Evolutionary conservation across 2,888 invertebrate species (phyloP).

Genomic region (Coecobrya sp.): DNA sequence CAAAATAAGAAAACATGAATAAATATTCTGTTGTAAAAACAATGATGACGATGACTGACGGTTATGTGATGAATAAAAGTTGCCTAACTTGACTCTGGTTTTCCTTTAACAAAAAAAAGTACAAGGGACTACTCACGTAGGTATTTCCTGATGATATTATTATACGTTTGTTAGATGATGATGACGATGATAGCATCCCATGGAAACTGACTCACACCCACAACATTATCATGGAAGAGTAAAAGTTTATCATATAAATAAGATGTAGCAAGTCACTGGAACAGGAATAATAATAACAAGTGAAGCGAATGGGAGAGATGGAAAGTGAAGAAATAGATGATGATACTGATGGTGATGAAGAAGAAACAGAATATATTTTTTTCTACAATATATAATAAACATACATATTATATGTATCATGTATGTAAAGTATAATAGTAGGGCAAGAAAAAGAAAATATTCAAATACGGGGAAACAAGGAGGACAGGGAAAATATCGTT

Average conservation of each 20-base stretch:
- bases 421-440: not conserved
- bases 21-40: not conserved
- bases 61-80: conserved; percentile 54
- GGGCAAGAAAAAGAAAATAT: not conserved
- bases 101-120: not conserved
- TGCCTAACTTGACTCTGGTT: conserved; percentile 36
- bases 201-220: conserved; percentile 52
- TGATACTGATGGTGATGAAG: not conserved
- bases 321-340: conserved; percentile 46
- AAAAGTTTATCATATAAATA: conserved; percentile 57
- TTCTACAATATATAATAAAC: not conserved
- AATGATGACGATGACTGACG: not conserved
- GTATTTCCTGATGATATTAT: conserved; percentile 2
- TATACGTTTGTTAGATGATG: conserved; percentile 18
- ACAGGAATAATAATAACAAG: conserved; percentile 74
- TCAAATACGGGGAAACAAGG: not conserved
- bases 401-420: not conserved
- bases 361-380: not conserved
- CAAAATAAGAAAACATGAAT: conserved; percentile 20
- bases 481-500: conserved; percentile 37
- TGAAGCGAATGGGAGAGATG: conserved; percentile 51
- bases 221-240: conserved; percentile 42
- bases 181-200: conserved; percentile 42
- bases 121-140: conserved; percentile 44
- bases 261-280: conserved; percentile 68